Conservation (phyloP, 1,140 invertebrate genomes). For the Cyclina sinensis region DNA sequence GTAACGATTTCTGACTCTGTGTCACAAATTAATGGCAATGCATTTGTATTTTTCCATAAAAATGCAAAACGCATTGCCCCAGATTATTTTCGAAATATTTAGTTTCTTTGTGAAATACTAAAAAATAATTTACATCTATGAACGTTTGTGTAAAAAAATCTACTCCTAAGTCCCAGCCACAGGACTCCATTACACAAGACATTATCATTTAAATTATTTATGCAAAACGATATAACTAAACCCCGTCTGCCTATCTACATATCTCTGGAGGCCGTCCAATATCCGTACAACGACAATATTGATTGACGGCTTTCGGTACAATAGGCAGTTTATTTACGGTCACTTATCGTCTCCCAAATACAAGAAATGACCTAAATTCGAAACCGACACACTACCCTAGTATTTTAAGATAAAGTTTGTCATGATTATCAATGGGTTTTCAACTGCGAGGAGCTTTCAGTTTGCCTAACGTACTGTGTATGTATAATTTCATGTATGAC, state of each 20-base stretch:
- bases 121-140: no score
- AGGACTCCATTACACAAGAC: neutral
- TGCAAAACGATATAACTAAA: constrained; percentile 4
- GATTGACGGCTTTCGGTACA: neutral
- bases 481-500: constrained; percentile 10
- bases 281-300: neutral
- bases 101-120: no score
- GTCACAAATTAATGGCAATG: no score
- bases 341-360: neutral
- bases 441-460: constrained; percentile 17
- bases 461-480: constrained; percentile 18
- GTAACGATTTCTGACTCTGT: no score
- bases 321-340: constrained; percentile 50
- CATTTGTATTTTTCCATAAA: no score
- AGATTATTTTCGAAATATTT: no score
- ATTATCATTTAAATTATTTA: constrained; percentile 1
- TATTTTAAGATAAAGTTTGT: constrained; percentile 44
- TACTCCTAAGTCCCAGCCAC: no score
- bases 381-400: constrained; percentile 40
- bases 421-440: constrained; percentile 39
- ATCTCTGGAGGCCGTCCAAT: constrained; percentile 4
- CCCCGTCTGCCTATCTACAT: neutral
- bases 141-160: no score
- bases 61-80: no score
- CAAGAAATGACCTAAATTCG: constrained; percentile 22